Base-by-base conservation (phyloP, 2,888 invertebrate genomes). In the Holacanthella duospinosa region DNA sequence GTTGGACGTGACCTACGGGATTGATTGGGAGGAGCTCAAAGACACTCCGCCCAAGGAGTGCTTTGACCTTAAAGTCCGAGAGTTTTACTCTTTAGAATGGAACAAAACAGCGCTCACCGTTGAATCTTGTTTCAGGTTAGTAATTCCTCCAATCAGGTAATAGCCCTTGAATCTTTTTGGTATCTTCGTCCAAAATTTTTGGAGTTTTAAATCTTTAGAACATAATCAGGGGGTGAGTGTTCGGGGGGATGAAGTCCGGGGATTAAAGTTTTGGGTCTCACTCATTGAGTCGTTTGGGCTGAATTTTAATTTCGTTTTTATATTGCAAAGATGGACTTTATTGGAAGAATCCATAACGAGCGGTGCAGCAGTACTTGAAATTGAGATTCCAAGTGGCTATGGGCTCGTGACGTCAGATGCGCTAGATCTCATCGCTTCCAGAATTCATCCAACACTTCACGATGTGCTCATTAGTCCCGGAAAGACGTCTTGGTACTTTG, bases 401-500 rank as follows among this genome's bases (percentile, higher is more conserved):
- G 74, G 75, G 74, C 77, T 78, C n/a, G 72, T 77, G 55, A 78
- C 82, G 71, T 78, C 80, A 43, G 79, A 77, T 59, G 77, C 80
- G 1, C 77, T 75, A 29, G 64, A 61, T 9, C 66, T 76, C 36
- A 74, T 75, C 3, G 62, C 64, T 6, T 67, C 68, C 1, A 68
- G 73, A 21, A 64, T 74, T 27, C 76, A 76, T 70, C 76, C 75
- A 1, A 74, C 75, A 16, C 70, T 78, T 12, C 68, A 72, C 27
- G 77, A 77, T 66, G 76, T 75, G 16, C 72, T 74, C 21, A 74
- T 74, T 6, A 69, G 71, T 19, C 74, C 74, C 43, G 75, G 75
- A 16, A 76, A 75, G 72, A 78, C 78, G 74, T 65, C 78, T 73
- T 76, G 80, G 80, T 77, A 79, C 77, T 76, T 81, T 77, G 76